Base-by-base conservation (phyloP, 2,113 vertebrate genomes). In the Morphnarchus princeps region DNA sequence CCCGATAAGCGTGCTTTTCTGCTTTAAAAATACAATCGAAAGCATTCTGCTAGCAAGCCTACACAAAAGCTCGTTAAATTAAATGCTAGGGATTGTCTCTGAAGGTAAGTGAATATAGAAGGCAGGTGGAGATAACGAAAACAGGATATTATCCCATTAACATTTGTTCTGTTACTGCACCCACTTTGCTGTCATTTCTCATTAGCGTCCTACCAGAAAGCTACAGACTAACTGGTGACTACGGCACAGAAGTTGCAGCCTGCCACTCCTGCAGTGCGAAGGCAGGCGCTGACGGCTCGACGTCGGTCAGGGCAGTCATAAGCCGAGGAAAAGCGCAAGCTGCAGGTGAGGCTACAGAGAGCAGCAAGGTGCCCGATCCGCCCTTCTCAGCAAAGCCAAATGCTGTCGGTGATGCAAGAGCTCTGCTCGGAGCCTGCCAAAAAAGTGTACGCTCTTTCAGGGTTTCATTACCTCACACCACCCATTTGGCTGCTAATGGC, bases 121-220 rank as follows among this genome's bases (percentile, higher is more conserved):
- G 52, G 86, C 86, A 96, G 95, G 83, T 95, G 87, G 55, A 95
- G 70, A 71, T 89, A 88, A 92, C 49, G 54, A 91, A 94, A 95
- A 55, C 50, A 88, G 74, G 55, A 76, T 85, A 90, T 95, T 85
- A 85, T 71, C 57, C 89, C 61, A 76, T 80, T 89, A 93, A 65
- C 45, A 34, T 82, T 91, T 79, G 49, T 89, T 92, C 71, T 89
- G 52, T 83, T 93, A 47, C 59, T 78, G 66, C 79, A 70, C 85
- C 63, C 86, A 69, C 47, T 86, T 61, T 84, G 69, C 62, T 94
- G 59, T 82, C 76, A 66, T 54, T 63, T 95, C 78, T 90, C 47
- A 58, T 82, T 59, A 59, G 65, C 29, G 57, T 71, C 63, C 82
- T 54, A 36, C 29, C 63, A 89, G 82, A 81, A 93, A 84, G 59